Evolutionary conservation across 2,797 vertebrate species (phyloP).

Genomic region (Helarctos malayanus): DNA sequence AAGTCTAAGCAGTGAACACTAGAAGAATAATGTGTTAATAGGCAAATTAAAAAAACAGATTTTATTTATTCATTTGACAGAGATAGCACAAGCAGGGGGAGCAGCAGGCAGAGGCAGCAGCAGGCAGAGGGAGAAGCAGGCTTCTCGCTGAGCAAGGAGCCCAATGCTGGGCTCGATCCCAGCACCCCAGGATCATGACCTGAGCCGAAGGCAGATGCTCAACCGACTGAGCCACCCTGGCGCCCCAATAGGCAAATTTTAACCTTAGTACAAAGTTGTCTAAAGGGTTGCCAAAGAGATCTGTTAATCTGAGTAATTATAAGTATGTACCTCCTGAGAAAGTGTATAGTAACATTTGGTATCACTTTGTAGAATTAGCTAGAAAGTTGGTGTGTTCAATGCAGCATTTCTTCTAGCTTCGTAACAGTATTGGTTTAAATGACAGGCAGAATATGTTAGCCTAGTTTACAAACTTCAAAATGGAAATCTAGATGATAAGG

Average conservation of each 20-base stretch:
- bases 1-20: neutral
- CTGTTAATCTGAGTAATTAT: neutral
- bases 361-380: neutral
- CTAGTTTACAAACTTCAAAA: neutral
- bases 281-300: neutral
- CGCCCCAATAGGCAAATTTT: neutral
- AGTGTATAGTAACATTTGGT: neutral
- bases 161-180: no score
- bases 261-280: neutral
- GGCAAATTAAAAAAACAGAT: no score
- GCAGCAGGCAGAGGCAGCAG: no score
- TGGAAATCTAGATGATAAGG: neutral
- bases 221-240: no score
- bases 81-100: no score
- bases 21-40: no score
- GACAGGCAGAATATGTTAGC: neutral
- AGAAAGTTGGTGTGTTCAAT: neutral
- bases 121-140: no score
- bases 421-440: neutral
- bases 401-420: neutral
- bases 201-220: no score
- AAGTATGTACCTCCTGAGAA: neutral
- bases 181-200: no score
- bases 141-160: no score
- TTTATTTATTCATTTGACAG: no score